Conservation (phyloP, 2,888 invertebrate species). For the Eledone cirrhosa region DNA sequence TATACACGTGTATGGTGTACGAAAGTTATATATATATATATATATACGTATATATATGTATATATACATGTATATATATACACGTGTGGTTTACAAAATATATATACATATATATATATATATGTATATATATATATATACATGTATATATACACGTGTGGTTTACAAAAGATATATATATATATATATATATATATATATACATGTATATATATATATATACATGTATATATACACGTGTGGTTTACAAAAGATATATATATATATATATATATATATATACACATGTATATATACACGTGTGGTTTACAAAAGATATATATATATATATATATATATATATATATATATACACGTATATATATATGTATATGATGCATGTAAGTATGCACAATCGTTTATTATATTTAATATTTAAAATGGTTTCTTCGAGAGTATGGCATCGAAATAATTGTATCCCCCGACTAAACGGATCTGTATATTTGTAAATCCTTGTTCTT, state of each 20-base stretch:
- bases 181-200: background rate
- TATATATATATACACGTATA: background rate
- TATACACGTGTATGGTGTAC: background rate
- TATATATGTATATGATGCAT: background rate
- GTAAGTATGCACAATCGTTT: background rate
- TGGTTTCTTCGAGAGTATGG: constrained; percentile 48
- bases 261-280: background rate
- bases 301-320: background rate
- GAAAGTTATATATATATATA: constrained; percentile 8
- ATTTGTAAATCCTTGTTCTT: constrained; percentile 45
- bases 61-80: background rate
- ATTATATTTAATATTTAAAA: constrained; percentile 31
- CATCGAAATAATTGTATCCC: constrained; percentile 47
- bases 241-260: background rate
- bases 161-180: too few species aligned
- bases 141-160: background rate
- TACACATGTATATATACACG: background rate
- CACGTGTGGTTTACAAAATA: background rate
- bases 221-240: background rate
- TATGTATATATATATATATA: background rate
- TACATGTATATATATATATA: background rate
- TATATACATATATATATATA: background rate
- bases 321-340: background rate
- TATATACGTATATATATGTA: background rate
- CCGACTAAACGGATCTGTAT: constrained; percentile 39